These are phyloP conservation scores for Cryptus armator DNA, from an alignment of 2,888 invertebrate genomes.

Conservation along the genomic window DNA sequence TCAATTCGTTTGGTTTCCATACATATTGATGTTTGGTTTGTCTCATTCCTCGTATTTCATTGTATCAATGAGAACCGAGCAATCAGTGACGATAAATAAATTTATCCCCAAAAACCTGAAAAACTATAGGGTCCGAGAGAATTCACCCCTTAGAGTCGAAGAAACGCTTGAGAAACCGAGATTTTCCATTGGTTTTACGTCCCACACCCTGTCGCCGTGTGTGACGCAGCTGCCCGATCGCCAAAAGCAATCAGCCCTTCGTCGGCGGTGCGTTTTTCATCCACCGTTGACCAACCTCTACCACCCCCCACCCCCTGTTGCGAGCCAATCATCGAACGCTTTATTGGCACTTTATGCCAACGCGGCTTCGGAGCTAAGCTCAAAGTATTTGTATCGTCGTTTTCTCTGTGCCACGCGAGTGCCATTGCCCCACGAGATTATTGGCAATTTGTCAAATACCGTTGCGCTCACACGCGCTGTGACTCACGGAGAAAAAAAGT, in stretches of 20 bases:
- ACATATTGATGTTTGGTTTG: conserved; percentile 42
- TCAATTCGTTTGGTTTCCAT: conserved; percentile 24
- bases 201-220: conserved; percentile 13
- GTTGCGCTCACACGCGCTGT: background rate
- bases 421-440: conserved; percentile 46
- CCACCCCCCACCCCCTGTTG: conserved; percentile 20
- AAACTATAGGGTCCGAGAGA: background rate
- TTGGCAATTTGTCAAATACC: conserved; percentile 61
- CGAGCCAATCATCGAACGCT: conserved; percentile 68
- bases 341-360: conserved; percentile 71
- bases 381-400: conserved; percentile 14
- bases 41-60: background rate
- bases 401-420: background rate
- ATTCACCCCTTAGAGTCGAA: conserved; percentile 15
- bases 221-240: conserved; percentile 70
- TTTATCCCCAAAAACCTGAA: background rate
- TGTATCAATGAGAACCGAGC: background rate
- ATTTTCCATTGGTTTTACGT: background rate
- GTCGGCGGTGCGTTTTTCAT: conserved; percentile 69
- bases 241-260: conserved; percentile 72
- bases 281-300: conserved; percentile 42
- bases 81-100: background rate
- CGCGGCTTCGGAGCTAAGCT: conserved; percentile 12
- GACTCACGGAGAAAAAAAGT: conserved; percentile 11
- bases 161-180: conserved; percentile 21